These are phyloP conservation scores for Drosophila lini DNA, from an alignment of 1,140 invertebrate genomes.

Conservation along the genomic window DNA sequence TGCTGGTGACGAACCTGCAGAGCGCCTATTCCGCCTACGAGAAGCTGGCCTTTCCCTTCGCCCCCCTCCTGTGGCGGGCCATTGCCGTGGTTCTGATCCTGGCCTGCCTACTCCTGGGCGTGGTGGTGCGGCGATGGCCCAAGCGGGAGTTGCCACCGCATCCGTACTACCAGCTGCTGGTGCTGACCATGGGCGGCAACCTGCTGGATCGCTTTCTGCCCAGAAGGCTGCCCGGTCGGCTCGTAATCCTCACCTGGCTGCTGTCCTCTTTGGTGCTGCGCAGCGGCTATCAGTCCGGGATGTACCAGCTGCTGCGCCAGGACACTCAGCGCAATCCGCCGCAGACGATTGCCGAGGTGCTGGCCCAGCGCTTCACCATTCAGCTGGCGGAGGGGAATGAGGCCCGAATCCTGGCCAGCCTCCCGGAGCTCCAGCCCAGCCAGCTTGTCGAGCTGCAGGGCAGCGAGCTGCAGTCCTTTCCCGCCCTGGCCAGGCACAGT, in stretches of 20 bases:
- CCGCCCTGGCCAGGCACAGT: constrained; percentile 40
- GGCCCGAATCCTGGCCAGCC: constrained; percentile 55
- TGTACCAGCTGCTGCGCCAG: constrained; percentile 73
- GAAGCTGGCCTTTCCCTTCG: constrained; percentile 72
- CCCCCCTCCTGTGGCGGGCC: constrained; percentile 50
- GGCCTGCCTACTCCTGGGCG: constrained; percentile 24
- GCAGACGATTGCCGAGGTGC: constrained; percentile 67
- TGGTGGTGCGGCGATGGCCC: background rate
- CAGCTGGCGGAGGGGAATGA: constrained; percentile 57
- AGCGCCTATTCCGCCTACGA: constrained; percentile 71
- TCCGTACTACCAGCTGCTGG: constrained; percentile 60
- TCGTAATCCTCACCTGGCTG: constrained; percentile 61
- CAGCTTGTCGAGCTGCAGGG: constrained; percentile 41
- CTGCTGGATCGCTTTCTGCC: constrained; percentile 40
- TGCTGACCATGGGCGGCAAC: constrained; percentile 65
- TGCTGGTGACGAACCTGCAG: constrained; percentile 70
- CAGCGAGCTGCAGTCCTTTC: constrained; percentile 66
- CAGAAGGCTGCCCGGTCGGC: constrained; percentile 22
- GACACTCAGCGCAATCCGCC: constrained; percentile 70
- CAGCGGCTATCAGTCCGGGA: constrained; percentile 73
- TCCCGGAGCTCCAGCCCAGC: constrained; percentile 53
- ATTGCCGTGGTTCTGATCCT: constrained; percentile 43
- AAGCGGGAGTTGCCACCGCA: constrained; percentile 9
- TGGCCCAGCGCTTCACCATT: constrained; percentile 57
- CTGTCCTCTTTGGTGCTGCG: constrained; percentile 52